Conservation (phyloP, 1,140 invertebrate genomes). For the Hirudo medicinalis region DNA sequence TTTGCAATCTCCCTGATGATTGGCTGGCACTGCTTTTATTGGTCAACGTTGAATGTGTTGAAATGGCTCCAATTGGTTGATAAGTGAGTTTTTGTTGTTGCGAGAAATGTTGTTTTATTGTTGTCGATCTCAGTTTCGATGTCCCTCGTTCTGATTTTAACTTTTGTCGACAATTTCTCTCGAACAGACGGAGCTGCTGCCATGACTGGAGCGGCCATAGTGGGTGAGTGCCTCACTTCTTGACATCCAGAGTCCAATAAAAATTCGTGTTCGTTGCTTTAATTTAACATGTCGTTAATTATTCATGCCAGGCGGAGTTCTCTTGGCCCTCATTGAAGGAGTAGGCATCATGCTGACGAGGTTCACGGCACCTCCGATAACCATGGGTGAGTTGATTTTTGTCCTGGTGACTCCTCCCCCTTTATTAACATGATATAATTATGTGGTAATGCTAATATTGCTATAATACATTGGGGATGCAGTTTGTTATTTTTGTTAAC, state of each 20-base stretch:
- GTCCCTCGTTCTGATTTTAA: slow-evolving; percentile 24
- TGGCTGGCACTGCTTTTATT: background rate
- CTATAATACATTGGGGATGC: background rate
- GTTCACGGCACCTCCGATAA: slow-evolving; percentile 75
- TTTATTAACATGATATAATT: background rate
- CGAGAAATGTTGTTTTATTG: background rate
- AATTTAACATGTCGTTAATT: background rate
- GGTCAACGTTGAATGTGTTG: background rate
- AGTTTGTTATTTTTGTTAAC: background rate
- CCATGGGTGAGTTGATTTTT: slow-evolving; percentile 45
- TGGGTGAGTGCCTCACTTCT: slow-evolving; percentile 50
- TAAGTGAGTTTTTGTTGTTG: too few species aligned
- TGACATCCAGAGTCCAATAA: background rate
- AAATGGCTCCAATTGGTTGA: background rate
- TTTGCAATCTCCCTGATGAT: background rate
- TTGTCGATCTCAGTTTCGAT: background rate
- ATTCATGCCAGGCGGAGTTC: slow-evolving; percentile 53
- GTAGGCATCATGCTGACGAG: slow-evolving; percentile 81
- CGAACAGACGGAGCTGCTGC: slow-evolving; percentile 60
- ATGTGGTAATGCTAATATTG: background rate
- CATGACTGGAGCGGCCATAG: slow-evolving; percentile 86
- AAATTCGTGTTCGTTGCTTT: background rate
- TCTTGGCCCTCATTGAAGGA: slow-evolving; percentile 90
- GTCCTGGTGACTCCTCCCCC: background rate
- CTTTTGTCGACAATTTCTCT: slow-evolving; percentile 3